phyloP scores from a whole-genome alignment of 2,888 invertebrate species.

The Sphecodes monilicornis region DNA sequence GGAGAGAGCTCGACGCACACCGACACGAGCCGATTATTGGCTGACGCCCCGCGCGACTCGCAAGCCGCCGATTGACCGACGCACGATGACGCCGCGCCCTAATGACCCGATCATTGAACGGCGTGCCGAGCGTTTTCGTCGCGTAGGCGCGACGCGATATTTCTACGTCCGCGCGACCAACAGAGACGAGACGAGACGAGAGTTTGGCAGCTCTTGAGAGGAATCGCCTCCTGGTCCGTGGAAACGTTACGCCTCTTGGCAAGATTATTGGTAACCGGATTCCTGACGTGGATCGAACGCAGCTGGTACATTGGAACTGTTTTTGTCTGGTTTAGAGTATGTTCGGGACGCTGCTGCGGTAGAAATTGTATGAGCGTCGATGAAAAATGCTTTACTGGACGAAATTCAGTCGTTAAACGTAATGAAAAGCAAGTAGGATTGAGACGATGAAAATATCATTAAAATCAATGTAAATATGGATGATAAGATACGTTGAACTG shows the following conservation, averaged over 20 bases:
- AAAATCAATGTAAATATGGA: not conserved
- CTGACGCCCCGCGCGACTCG: not conserved
- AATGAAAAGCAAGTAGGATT: not conserved
- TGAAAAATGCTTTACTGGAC: not conserved
- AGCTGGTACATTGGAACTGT: not conserved
- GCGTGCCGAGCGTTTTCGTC: not conserved
- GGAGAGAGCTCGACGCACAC: not conserved
- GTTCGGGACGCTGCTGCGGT: not conserved
- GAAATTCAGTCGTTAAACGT: not conserved
- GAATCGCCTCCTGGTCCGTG: slow-evolving; percentile 12
- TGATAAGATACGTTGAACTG: too few species aligned
- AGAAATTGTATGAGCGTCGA: not conserved
- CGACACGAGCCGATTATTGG: slow-evolving; percentile 23
- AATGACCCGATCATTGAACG: slow-evolving; percentile 41
- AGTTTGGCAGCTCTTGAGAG: slow-evolving; percentile 37
- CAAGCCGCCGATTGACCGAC: slow-evolving; percentile 3
- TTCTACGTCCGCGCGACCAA: slow-evolving; percentile 8
- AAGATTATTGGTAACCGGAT: not conserved
- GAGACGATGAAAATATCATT: not conserved
- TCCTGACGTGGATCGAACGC: not conserved
- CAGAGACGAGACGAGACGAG: not conserved
- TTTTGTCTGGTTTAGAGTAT: not conserved
- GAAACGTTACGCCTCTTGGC: slow-evolving; percentile 12
- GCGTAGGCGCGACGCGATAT: slow-evolving; percentile 28
- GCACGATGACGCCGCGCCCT: slow-evolving; percentile 19